phyloP scores from a whole-genome alignment of 2,113 vertebrate genomes.

The Antechinus stuartii region DNA sequence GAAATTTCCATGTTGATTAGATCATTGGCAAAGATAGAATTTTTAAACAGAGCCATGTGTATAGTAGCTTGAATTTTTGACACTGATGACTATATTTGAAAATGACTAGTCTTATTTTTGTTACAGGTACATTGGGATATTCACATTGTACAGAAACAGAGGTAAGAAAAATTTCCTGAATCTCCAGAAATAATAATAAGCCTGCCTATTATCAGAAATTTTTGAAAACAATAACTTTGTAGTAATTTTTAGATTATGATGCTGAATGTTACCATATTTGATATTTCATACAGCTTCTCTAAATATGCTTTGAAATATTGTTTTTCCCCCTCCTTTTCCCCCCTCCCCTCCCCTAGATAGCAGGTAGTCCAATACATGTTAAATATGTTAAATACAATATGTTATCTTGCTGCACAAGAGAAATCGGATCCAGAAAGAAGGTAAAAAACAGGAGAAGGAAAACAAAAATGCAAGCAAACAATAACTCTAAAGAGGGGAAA shows the following conservation, averaged over 20 bases:
- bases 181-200: background rate
- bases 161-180: slow-evolving; percentile 86
- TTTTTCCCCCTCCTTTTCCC: background rate
- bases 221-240: slow-evolving; percentile 5
- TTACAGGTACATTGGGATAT: slow-evolving; percentile 87
- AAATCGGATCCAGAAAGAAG: too few species aligned
- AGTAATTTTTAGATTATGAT: slow-evolving; percentile 3
- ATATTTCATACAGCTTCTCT: slow-evolving; percentile 3
- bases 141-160: slow-evolving; percentile 89
- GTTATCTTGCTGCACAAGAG: too few species aligned
- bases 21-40: background rate
- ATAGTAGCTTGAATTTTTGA: slow-evolving; percentile 29
- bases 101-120: slow-evolving; percentile 71
- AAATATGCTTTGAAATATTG: background rate
- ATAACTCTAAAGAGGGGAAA: too few species aligned
- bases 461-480: too few species aligned
- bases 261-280: background rate
- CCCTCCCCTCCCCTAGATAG: too few species aligned
- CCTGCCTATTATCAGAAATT: background rate
- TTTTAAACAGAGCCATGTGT: background rate
- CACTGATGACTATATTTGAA: slow-evolving; percentile 2
- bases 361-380: too few species aligned
- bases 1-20: background rate
- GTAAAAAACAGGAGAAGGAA: too few species aligned
- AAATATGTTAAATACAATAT: too few species aligned